Percentiles rank a stretch among this genome's conserved stretches.
Conservation (phyloP, 2,797 vertebrate genomes). For the Pachyuromys duprasi region DNA sequence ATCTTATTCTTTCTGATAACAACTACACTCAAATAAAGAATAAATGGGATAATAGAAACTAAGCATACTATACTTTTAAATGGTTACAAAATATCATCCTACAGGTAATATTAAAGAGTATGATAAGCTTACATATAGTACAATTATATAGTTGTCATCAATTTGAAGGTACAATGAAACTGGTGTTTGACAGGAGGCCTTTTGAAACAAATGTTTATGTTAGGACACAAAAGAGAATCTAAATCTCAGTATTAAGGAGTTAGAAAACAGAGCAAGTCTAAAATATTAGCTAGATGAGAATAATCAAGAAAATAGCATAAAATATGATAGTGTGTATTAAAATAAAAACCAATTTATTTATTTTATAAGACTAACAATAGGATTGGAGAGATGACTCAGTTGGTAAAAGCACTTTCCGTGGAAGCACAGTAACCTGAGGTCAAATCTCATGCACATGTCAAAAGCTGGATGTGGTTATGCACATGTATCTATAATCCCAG, state of each 20-base stretch:
- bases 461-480: background rate
- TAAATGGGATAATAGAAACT: constrained; percentile 16
- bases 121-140: background rate
- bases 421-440: background rate
- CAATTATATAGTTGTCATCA: background rate
- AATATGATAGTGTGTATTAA: background rate
- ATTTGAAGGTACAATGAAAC: background rate
- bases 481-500: background rate
- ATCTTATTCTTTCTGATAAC: background rate
- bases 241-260: background rate
- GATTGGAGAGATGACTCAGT: background rate
- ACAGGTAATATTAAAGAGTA: constrained; percentile 13
- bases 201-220: constrained; percentile 4
- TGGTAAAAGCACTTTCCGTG: background rate
- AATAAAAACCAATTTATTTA: background rate
- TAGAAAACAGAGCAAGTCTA: constrained; percentile 28
- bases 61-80: background rate
- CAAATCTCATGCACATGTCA: background rate
- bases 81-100: background rate
- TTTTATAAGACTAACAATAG: background rate
- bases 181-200: background rate
- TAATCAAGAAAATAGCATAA: background rate
- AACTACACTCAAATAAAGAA: constrained; percentile 33
- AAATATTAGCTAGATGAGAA: background rate
- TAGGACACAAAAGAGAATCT: constrained; percentile 47